These are phyloP conservation scores for Halichondria panicea DNA, from an alignment of 37 sponge, comb jelly and placozoan species.

Conservation along the genomic window DNA sequence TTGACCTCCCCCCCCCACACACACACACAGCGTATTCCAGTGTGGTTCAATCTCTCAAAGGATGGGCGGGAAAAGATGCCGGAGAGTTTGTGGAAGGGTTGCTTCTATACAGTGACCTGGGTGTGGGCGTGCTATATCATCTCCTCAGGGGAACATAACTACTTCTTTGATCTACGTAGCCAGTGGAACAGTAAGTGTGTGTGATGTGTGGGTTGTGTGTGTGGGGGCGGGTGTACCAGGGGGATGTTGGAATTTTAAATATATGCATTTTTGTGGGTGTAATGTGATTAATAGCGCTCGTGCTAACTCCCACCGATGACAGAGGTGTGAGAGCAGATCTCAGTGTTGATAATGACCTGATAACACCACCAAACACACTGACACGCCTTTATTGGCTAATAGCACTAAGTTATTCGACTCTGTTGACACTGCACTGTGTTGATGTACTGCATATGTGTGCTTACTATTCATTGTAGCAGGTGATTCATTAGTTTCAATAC, in stretches of 20 bases:
- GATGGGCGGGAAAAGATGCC: constrained; percentile 63
- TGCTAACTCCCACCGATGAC: background rate
- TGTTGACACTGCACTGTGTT: no score
- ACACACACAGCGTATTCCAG: constrained; percentile 57
- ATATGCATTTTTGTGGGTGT: background rate
- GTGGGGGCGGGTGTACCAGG: background rate
- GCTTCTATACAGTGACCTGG: constrained; percentile 41
- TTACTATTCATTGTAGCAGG: no score
- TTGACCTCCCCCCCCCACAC: no score
- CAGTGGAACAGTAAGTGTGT: constrained; percentile 60
- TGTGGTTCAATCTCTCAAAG: constrained; percentile 39
- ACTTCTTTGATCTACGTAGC: constrained; percentile 48
- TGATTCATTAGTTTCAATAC: no score
- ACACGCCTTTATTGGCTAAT: no score
- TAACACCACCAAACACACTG: no score
- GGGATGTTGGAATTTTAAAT: background rate
- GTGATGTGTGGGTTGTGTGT: no score
- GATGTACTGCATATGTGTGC: no score
- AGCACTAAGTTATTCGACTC: no score
- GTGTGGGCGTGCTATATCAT: constrained; percentile 31
- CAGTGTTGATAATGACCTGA: no score
- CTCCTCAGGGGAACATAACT: background rate
- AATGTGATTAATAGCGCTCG: background rate
- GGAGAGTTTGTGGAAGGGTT: constrained; percentile 63
- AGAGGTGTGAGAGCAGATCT: no score